Percentiles rank a stretch among this genome's conserved stretches.
Evolutionary conservation across 2,113 vertebrate species (phyloP).

Genomic region (Osmerus mordax): DNA sequence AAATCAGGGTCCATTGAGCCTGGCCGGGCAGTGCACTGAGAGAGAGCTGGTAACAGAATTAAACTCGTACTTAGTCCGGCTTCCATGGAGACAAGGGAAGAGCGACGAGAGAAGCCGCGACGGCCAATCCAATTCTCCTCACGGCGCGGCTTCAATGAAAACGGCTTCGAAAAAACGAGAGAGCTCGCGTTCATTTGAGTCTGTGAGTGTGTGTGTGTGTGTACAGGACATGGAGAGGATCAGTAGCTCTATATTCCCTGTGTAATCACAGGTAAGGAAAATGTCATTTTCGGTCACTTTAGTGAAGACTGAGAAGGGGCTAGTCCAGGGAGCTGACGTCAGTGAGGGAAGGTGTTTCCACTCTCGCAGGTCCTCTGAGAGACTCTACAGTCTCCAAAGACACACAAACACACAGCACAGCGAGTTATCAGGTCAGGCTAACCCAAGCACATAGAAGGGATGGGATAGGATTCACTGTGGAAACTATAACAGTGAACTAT

Average conservation of each 20-base stretch:
- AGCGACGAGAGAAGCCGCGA: slow-evolving; percentile 20
- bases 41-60: slow-evolving; percentile 51
- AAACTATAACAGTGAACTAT: too few relatives aligned
- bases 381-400: background rate
- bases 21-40: slow-evolving; percentile 21
- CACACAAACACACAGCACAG: background rate
- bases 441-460: background rate
- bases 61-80: slow-evolving; percentile 50
- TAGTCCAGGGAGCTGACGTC: background rate
- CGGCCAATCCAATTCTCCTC: slow-evolving; percentile 2
- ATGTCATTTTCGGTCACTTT: too few relatives aligned
- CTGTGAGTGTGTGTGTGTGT: background rate
- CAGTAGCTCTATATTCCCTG: background rate
- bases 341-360: background rate
- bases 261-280: background rate
- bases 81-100: slow-evolving; percentile 21
- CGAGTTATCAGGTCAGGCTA: background rate
- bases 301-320: too few relatives aligned
- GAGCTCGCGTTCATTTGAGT: slow-evolving; percentile 21
- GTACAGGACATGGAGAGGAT: background rate
- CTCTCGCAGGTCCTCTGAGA: background rate
- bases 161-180: background rate
- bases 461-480: too few relatives aligned
- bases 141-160: background rate
- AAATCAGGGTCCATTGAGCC: slow-evolving; percentile 54